Evolutionary conservation across 2,797 vertebrate genomes (phyloP).

Genomic region (Pipistrellus pygmaeus): DNA sequence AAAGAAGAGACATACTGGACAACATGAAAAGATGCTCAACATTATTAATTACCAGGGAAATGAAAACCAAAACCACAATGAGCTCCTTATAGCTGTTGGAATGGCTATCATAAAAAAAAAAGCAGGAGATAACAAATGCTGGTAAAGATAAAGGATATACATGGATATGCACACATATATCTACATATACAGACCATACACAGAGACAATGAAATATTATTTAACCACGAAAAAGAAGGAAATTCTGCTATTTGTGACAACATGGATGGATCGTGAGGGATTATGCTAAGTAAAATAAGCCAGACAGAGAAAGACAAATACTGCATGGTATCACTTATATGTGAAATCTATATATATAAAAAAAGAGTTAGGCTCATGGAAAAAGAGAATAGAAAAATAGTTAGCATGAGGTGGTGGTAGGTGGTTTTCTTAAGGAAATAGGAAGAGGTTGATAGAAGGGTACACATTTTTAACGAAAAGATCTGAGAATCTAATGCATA

Average conservation of each 20-base stretch:
- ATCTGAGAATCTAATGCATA: neutral
- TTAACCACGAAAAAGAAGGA: neutral
- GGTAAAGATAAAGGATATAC: neutral
- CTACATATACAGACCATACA: too few relatives aligned
- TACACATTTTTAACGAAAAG: neutral
- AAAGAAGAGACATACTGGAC: neutral
- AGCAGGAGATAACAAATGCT: neutral
- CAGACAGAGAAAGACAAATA: conserved; percentile 14
- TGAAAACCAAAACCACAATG: neutral
- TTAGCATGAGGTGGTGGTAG: neutral
- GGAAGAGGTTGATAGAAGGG: neutral
- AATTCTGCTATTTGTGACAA: neutral
- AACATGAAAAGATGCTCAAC: neutral
- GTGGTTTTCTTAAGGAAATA: neutral
- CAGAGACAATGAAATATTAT: neutral
- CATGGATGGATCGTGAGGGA: neutral
- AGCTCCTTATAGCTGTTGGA: neutral
- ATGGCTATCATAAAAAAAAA: neutral
- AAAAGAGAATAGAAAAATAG: neutral
- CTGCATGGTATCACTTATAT: neutral
- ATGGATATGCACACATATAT: neutral
- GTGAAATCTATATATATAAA: neutral
- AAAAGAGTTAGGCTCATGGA: neutral
- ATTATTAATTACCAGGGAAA: neutral
- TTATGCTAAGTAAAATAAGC: conserved; percentile 29